phyloP scores from a whole-genome alignment of 2,797 vertebrate species.

The Taeniopygia guttata region DNA sequence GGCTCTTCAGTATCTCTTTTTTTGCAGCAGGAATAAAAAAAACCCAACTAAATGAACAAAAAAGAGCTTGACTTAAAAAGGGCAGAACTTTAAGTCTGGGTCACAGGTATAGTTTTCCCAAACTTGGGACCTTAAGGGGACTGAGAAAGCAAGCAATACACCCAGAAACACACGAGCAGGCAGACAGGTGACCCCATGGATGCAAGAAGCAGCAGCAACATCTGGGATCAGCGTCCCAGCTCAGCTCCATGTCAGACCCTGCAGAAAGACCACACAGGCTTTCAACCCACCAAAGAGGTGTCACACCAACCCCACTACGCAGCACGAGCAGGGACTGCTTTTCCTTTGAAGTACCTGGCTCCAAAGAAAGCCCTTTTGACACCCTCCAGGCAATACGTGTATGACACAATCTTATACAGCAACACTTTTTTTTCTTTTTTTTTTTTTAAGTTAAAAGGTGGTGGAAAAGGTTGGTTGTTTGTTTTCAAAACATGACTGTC shows the following conservation, averaged over 20 bases:
- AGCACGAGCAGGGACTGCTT: background rate
- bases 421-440: background rate
- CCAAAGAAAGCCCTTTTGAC: conserved; percentile 17
- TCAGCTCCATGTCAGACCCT: background rate
- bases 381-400: background rate
- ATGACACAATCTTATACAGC: background rate
- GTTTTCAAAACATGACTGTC: background rate
- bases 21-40: background rate
- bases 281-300: background rate
- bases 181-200: background rate
- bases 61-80: background rate
- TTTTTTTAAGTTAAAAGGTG: background rate
- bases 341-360: background rate
- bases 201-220: background rate
- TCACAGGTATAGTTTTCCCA: background rate
- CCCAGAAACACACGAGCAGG: rapidly evolving
- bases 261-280: background rate
- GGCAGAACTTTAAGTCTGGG: background rate
- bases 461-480: background rate
- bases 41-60: rapidly evolving
- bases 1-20: background rate
- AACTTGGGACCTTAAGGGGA: background rate
- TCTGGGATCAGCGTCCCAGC: background rate
- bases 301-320: background rate
- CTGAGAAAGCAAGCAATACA: background rate